Conservation (phyloP, 2,113 vertebrate genomes). For the Corythoichthys intestinalis region DNA sequence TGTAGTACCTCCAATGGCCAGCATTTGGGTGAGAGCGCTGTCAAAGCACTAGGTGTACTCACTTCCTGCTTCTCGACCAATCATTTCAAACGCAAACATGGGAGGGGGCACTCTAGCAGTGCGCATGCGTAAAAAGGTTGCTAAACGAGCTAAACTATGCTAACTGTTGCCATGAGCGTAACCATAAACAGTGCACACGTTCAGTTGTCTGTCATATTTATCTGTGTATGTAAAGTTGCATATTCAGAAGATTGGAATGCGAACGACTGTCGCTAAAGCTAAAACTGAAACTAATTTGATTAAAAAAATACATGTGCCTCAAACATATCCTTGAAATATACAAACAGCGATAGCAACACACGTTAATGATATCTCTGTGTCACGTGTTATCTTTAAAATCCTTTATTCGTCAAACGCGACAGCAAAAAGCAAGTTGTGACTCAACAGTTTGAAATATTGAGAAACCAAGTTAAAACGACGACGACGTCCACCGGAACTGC, state of each 20-base stretch:
- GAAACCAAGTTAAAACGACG: not conserved
- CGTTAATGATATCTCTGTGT: not conserved
- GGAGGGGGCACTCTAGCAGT: constrained; percentile 27
- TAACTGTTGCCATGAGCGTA: not conserved
- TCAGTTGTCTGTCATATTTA: not conserved
- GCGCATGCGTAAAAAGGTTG: not conserved
- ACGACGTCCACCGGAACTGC: constrained; percentile 25
- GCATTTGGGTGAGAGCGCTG: not conserved
- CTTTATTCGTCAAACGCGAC: not conserved
- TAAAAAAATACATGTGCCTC: not conserved
- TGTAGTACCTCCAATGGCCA: not conserved
- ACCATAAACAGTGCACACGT: not conserved
- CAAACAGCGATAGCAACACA: not conserved
- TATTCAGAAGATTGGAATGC: not conserved
- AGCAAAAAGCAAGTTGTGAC: not conserved
- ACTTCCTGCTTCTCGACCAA: constrained; percentile 56
- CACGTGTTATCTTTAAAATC: not conserved
- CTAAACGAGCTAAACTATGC: not conserved
- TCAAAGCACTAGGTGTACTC: not conserved
- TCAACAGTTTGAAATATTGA: not conserved
- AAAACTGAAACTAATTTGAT: not conserved
- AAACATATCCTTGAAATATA: not conserved
- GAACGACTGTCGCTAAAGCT: not conserved
- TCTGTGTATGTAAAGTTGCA: not conserved
- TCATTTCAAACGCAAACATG: constrained; percentile 72